Conservation (phyloP, 92 coral and sea anemone genomes). For the Siderastrea radians region DNA sequence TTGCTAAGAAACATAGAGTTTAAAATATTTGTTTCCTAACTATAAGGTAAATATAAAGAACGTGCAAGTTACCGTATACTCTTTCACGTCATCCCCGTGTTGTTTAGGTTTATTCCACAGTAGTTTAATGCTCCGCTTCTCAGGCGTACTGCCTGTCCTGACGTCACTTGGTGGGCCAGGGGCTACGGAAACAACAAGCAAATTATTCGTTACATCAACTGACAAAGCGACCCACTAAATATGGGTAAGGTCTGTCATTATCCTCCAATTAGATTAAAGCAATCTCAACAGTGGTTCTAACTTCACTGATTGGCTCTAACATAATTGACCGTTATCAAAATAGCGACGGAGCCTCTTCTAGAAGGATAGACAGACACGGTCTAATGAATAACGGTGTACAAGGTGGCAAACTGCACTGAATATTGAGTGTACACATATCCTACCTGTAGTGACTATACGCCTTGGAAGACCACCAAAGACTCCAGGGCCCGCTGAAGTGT, state of each 20-base stretch:
- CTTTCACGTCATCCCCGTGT: background rate
- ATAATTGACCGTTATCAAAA: no score
- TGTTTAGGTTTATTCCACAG: background rate
- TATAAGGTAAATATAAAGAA: background rate
- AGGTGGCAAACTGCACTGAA: no score
- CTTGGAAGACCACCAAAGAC: slow-evolving; percentile 25
- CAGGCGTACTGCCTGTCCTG: background rate
- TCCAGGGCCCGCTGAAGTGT: slow-evolving; percentile 64
- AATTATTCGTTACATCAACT: background rate
- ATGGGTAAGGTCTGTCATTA: background rate
- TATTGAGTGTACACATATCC: no score
- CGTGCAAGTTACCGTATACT: background rate
- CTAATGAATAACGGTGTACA: no score
- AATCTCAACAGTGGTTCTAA: no score
- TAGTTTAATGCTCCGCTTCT: background rate
- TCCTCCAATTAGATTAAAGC: background rate
- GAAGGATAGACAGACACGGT: no score
- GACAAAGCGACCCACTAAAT: background rate
- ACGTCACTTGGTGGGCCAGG: slow-evolving; percentile 10
- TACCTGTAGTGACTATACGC: slow-evolving; percentile 39
- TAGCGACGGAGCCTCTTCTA: no score
- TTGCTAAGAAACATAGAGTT: no score
- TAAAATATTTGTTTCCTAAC: no score
- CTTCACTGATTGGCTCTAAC: no score
- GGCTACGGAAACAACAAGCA: background rate